Conservation (phyloP, 2,113 vertebrate species). For the Noturus placidus region DNA sequence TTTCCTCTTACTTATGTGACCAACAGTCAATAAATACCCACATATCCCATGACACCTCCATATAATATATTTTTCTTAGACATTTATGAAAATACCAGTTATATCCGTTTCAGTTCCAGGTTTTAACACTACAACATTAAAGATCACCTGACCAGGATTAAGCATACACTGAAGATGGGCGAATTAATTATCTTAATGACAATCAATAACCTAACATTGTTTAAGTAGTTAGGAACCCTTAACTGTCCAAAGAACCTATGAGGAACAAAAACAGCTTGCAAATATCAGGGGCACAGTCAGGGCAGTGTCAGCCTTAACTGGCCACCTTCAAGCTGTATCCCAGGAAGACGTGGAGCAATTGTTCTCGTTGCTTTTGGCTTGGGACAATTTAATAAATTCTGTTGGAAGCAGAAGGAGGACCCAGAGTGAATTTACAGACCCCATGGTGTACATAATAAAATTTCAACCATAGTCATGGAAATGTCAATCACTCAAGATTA, state of each 20-base stretch:
- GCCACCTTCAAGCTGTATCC: not conserved
- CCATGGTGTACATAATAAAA: slow-evolving; percentile 12
- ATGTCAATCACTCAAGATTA: slow-evolving; percentile 36
- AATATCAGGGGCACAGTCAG: not conserved
- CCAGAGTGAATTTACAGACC: slow-evolving; percentile 25
- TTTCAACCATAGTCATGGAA: slow-evolving; percentile 20
- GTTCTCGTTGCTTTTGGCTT: slow-evolving; percentile 12
- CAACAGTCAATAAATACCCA: not conserved
- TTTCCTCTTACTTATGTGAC: not conserved
- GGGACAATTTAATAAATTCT: not conserved
- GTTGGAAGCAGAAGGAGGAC: not conserved
- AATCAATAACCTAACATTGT: not conserved
- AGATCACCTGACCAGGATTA: not conserved
- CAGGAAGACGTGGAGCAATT: not conserved
- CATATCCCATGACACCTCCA: not conserved
- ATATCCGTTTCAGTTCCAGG: not conserved
- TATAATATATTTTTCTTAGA: not conserved
- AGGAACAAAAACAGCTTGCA: not conserved
- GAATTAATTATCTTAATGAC: not conserved
- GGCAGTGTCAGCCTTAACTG: not conserved
- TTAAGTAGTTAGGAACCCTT: not conserved
- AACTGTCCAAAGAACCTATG: not conserved
- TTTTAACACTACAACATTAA: not conserved
- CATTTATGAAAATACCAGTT: not conserved
- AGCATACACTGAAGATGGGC: not conserved